Evolutionary conservation across 2,113 vertebrate species (phyloP), one percentile per base, ranked within the genome.

Genomic region (Colius striatus): DNA sequence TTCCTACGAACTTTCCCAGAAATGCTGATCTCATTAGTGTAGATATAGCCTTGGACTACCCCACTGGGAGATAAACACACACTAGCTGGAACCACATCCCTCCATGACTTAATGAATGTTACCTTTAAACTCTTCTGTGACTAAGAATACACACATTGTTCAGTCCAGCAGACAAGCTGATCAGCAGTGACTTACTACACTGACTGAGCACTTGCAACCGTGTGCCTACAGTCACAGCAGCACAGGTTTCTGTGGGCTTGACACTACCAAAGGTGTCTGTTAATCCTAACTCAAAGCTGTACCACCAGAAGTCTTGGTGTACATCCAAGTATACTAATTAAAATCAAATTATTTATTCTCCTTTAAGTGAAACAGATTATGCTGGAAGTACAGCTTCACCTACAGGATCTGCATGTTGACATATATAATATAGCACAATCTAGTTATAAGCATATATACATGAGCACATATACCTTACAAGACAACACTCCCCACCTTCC

Each of bases 1-100:
- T 15, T 79, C 62, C 72, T 88, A 82, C 88, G 90, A 96, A 88
- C 54, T 36, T 76, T 88, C 85, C 84, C 94, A 93, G 77, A 84
- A 87, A 67, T 54, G 32, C 85, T 90, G 90, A 93, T 90, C 79
- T 92, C 95, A 94, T 94, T 66, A 92, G 57, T 15, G 68, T 17
- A 84, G 91, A 93, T 78, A 92, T 3, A 94, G 77, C 84, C 80
- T 84, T 62, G 71, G 71, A 83, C 87, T 68, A n/a, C 27, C 84
- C 78, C 58, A 71, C n/a, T 4, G 36, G 2, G 53, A 92, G 84
- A 89, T 43, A 91, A 54, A 89, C 18, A 25, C 51, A 74, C 61
- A 23, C 32, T 41, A 19, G 51, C 68, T 81, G 78, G 77, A 96
- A 71, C 34, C 65, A 74, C 43, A 65, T 81, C 68, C 68, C 84